Conservation (phyloP, 1,140 invertebrate species). For the Lamellibrachia luymesi region DNA sequence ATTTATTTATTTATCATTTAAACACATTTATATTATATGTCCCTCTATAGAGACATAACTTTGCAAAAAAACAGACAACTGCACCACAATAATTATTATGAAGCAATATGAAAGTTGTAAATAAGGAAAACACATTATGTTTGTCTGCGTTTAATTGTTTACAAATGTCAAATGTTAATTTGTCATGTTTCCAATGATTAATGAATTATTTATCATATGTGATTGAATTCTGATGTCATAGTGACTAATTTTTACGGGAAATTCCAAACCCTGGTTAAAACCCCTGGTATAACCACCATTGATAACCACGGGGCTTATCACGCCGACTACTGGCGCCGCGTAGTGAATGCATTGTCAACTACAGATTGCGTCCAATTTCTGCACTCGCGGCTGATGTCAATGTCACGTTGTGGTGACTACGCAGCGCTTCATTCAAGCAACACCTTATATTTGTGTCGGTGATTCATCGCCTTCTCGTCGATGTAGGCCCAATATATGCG, state of each 20-base stretch:
- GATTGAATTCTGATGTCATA: background rate
- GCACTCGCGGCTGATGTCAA: background rate
- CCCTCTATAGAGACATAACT: too few relatives aligned
- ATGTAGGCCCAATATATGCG: background rate
- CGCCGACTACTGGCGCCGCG: background rate
- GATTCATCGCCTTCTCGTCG: background rate
- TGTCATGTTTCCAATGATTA: background rate
- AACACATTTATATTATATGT: too few relatives aligned
- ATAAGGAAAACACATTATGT: too few relatives aligned
- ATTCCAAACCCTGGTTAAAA: background rate
- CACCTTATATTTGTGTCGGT: background rate
- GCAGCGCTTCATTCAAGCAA: background rate
- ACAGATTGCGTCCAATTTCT: background rate
- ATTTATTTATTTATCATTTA: too few relatives aligned
- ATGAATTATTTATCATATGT: background rate
- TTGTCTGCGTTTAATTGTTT: background rate
- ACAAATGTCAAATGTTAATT: background rate
- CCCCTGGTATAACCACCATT: background rate
- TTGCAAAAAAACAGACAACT: too few relatives aligned
- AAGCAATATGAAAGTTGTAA: too few relatives aligned
- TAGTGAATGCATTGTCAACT: background rate
- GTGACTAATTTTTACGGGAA: background rate
- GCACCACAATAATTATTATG: too few relatives aligned
- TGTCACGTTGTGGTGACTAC: background rate
- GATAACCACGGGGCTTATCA: background rate